Conservation (phyloP, 1,140 invertebrate genomes). For the Drosophila kepulauana region DNA sequence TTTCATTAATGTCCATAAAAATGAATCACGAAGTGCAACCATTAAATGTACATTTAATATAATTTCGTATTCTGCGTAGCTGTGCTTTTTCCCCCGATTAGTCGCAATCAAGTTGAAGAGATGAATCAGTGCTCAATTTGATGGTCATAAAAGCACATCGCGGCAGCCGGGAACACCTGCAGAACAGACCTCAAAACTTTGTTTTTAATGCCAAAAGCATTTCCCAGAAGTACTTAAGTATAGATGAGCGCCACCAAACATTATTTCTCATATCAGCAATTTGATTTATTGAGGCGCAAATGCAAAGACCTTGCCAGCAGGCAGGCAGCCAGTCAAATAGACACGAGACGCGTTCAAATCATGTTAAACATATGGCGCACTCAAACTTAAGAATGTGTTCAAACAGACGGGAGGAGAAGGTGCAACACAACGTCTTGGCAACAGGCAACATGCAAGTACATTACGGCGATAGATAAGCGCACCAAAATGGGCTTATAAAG, state of each 20-base stretch:
- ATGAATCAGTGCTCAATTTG: conserved; percentile 24
- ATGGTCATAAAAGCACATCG: conserved; percentile 7
- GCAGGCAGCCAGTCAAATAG: conserved; percentile 18
- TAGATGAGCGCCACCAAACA: conserved; percentile 43
- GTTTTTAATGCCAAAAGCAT: conserved; percentile 41
- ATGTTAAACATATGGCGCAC: conserved; percentile 67
- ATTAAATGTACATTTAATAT: conserved; percentile 1
- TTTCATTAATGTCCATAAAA: background rate
- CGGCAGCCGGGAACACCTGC: conserved; percentile 41
- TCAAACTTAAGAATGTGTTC: conserved; percentile 24
- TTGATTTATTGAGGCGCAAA: conserved; percentile 69
- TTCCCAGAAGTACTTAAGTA: conserved; percentile 55
- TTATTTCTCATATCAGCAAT: conserved; percentile 45
- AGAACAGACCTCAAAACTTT: conserved; percentile 21
- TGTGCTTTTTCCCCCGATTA: conserved; percentile 19
- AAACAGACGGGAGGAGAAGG: background rate
- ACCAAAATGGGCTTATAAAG: conserved; percentile 57
- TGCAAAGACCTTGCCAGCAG: conserved; percentile 49
- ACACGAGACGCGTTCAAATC: conserved; percentile 57
- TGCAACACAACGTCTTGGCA: conserved; percentile 26
- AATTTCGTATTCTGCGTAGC: background rate
- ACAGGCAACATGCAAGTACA: conserved; percentile 22
- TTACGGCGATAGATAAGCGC: conserved; percentile 51
- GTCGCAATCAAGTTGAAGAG: conserved; percentile 24
- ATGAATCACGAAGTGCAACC: background rate